These are phyloP conservation scores for Sinocyclocheilus grahami DNA, from an alignment of 2,113 vertebrate genomes.

Conservation along the genomic window DNA sequence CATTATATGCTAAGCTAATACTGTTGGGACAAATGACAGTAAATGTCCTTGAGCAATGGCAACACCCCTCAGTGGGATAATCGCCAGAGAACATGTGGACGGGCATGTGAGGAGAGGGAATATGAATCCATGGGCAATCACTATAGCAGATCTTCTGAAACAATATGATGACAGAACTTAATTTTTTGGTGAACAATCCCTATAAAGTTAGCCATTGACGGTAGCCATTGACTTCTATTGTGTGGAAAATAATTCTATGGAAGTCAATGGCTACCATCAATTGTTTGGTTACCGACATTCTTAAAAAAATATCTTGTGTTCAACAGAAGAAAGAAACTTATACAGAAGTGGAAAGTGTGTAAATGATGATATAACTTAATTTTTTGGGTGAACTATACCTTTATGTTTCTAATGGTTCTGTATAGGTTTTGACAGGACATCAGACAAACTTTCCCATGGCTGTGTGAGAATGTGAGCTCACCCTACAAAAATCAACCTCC, in stretches of 20 bases:
- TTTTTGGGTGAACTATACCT: no score
- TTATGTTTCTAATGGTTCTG: not conserved
- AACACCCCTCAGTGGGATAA: slow-evolving; percentile 23
- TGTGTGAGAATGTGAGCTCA: slow-evolving; percentile 23
- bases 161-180: not conserved
- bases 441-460: not conserved
- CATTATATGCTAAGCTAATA: not conserved
- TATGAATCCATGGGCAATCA: not conserved
- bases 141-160: not conserved
- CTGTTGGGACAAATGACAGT: slow-evolving; percentile 22
- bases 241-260: no score
- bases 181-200: not conserved
- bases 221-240: no score
- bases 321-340: no score
- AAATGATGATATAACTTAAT: no score
- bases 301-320: no score
- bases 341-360: no score
- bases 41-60: slow-evolving; percentile 36
- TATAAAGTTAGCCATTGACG: no score
- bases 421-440: not conserved
- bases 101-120: slow-evolving; percentile 3
- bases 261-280: no score
- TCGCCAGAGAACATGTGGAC: slow-evolving; percentile 17
- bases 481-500: slow-evolving; percentile 13
- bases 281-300: no score